Conservation (phyloP, 2,888 invertebrate genomes). For the Rutpela maculata region DNA sequence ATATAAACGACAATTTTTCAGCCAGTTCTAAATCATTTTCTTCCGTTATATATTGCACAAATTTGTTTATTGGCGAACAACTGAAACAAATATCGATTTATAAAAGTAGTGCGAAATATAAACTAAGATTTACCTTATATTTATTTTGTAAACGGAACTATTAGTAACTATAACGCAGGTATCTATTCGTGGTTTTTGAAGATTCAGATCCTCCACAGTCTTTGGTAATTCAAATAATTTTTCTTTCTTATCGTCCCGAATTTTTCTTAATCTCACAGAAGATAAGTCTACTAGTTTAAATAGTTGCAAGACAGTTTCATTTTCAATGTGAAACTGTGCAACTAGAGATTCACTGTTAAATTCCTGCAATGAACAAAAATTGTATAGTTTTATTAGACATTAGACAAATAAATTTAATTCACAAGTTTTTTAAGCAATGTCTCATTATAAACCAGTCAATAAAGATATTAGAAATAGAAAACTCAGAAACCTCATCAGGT, state of each 20-base stretch:
- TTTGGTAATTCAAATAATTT: conserved; percentile 72
- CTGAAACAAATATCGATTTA: conserved; percentile 57
- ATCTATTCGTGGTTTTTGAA: conserved; percentile 75
- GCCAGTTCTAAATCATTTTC: conserved; percentile 77
- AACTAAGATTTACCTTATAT: conserved; percentile 74
- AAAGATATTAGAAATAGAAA: no score
- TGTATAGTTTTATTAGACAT: background rate
- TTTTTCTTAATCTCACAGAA: conserved; percentile 63
- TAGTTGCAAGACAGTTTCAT: conserved; percentile 75
- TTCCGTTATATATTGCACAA: conserved; percentile 77
- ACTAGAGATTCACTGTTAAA: conserved; percentile 78
- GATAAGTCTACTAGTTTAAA: conserved; percentile 74
- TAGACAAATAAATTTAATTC: no score
- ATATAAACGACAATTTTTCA: conserved; percentile 77
- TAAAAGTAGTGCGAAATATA: background rate
- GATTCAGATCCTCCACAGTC: conserved; percentile 73
- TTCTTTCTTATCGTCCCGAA: conserved; percentile 66
- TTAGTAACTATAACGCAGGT: conserved; percentile 79
- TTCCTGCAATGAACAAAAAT: conserved; percentile 71
- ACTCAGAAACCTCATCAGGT: no score
- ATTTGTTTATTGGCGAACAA: conserved; percentile 74
- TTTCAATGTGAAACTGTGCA: conserved; percentile 76
- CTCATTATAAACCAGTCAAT: no score
- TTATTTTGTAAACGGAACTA: conserved; percentile 78
- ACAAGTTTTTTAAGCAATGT: no score